A percentile compares a stretch with the other conserved stretches of the same genome.
These are phyloP conservation scores for Paradisaea rubra DNA, from an alignment of 2,113 vertebrate genomes.

Conservation along the genomic window DNA sequence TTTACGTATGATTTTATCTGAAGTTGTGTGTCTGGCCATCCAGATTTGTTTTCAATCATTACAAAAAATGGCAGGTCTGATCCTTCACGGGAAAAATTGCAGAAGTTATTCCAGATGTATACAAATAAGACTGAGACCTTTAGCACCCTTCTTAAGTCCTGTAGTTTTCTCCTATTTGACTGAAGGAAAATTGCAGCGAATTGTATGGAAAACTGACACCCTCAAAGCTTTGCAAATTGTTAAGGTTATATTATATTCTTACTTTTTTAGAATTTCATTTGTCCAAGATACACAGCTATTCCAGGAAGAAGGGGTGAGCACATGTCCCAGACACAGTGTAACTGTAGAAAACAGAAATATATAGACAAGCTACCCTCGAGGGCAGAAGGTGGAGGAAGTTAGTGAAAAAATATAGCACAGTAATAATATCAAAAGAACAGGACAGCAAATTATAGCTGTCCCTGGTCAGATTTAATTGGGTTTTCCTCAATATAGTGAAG, in stretches of 20 bases:
- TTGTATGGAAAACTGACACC: not conserved
- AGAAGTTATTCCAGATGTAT: not conserved
- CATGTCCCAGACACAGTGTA: not conserved
- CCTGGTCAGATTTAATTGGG: constrained; percentile 59
- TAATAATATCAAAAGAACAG: constrained; percentile 43
- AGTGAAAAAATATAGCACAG: constrained; percentile 12
- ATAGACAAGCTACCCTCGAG: not conserved
- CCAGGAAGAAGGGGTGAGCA: not conserved
- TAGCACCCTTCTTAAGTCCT: not conserved
- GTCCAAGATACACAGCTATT: not conserved
- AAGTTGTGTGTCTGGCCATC: not conserved
- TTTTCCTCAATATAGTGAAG: constrained; percentile 16
- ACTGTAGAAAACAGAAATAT: constrained; percentile 33
- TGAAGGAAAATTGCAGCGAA: not conserved
- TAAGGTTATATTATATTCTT: not conserved
- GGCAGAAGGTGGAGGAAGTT: constrained; percentile 13
- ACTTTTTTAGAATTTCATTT: not conserved
- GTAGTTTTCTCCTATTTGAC: not conserved
- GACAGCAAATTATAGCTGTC: constrained; percentile 45
- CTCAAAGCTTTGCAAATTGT: not conserved
- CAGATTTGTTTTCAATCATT: not conserved
- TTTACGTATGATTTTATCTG: constrained; percentile 30
- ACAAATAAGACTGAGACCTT: not conserved
- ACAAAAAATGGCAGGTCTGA: not conserved
- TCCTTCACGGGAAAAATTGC: not conserved